A percentile compares a stretch with the other conserved stretches of the same genome.
These are phyloP conservation scores for Dendroctonus ponderosae DNA, from an alignment of 1,140 invertebrate genomes.

Conservation along the genomic window DNA sequence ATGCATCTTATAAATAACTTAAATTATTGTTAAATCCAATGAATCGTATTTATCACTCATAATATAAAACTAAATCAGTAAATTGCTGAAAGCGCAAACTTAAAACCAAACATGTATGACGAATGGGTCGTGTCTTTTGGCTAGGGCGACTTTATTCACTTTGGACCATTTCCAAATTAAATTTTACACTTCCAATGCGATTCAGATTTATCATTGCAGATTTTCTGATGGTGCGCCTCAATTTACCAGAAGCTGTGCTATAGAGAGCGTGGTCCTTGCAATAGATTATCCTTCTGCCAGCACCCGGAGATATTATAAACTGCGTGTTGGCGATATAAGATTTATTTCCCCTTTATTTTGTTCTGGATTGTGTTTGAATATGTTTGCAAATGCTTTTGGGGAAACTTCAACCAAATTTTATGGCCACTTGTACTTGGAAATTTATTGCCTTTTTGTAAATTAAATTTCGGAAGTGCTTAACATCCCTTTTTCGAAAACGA, in stretches of 20 bases:
- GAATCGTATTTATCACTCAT: too few relatives aligned
- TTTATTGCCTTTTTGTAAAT: too few relatives aligned
- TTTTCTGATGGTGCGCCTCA: constrained; percentile 33
- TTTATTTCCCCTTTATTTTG: constrained; percentile 20
- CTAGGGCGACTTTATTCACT: constrained; percentile 27
- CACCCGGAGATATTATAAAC: constrained; percentile 28
- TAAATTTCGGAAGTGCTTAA: too few relatives aligned
- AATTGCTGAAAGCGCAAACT: constrained; percentile 1
- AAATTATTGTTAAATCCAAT: too few relatives aligned
- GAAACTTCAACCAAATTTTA: too few relatives aligned
- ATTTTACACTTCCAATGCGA: constrained; percentile 40
- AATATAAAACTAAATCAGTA: constrained; percentile 1
- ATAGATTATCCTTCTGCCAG: constrained; percentile 13
- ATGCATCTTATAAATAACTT: too few relatives aligned
- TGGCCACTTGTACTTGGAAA: too few relatives aligned
- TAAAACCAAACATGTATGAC: constrained; percentile 20
- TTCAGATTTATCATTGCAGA: constrained; percentile 41
- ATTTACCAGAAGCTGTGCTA: constrained; percentile 31
- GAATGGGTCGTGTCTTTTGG: constrained; percentile 35
- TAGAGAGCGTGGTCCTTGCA: background rate
- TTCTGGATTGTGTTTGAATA: constrained; percentile 5
- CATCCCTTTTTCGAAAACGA: too few relatives aligned
- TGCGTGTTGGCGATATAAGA: constrained; percentile 18
- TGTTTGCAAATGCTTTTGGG: constrained; percentile 7
- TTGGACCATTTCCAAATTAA: constrained; percentile 39